Conservation (phyloP, 2,888 invertebrate genomes). For the Lutraria lutraria region DNA sequence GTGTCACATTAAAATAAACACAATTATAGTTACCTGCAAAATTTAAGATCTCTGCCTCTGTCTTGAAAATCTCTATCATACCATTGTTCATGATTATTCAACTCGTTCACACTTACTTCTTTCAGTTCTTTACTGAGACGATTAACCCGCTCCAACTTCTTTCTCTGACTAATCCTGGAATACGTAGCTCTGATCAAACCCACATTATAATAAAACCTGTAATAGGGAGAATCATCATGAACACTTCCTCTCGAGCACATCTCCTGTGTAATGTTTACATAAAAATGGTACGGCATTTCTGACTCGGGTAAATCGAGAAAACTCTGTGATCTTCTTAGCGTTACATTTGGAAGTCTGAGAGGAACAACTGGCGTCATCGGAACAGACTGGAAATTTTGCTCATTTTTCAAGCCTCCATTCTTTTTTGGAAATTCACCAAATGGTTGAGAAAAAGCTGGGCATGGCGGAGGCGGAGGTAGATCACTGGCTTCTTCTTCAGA, state of each 20-base stretch:
- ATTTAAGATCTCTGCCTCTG: constrained; percentile 62
- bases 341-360: neutral
- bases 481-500: constrained; percentile 27
- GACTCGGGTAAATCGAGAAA: constrained; percentile 24
- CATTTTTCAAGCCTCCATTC: neutral
- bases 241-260: constrained; percentile 44
- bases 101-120: constrained; percentile 59
- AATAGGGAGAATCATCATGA: constrained; percentile 62
- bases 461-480: constrained; percentile 56
- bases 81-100: constrained; percentile 71
- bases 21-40: constrained; percentile 59
- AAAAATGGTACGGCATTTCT: constrained; percentile 36
- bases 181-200: constrained; percentile 48
- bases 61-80: constrained; percentile 65
- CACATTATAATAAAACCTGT: constrained; percentile 64
- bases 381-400: neutral
- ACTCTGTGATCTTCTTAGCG: constrained; percentile 52
- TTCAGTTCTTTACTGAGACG: constrained; percentile 55
- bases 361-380: neutral
- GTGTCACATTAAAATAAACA: neutral
- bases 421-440: constrained; percentile 52
- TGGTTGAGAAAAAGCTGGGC: constrained; percentile 43
- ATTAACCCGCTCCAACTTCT: constrained; percentile 57
- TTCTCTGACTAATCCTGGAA: constrained; percentile 52
- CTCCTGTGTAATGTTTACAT: constrained; percentile 57